A percentile compares a stretch with the other conserved stretches of the same genome.
Conservation (phyloP, 2,113 vertebrate genomes). For the Sebastes schlegelii region DNA sequence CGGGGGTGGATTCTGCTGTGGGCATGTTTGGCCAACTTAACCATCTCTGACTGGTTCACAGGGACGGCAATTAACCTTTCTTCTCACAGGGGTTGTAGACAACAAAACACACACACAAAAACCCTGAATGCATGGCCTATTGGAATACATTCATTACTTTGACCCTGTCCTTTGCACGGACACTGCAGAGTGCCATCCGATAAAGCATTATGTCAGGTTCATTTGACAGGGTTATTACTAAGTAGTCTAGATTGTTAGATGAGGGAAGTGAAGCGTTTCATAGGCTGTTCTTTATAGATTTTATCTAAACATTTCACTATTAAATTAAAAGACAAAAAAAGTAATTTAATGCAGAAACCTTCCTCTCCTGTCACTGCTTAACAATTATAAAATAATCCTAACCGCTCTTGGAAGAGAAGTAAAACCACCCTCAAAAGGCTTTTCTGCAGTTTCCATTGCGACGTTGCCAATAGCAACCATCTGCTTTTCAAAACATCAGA, state of each 20-base stretch:
- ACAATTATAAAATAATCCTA: conserved; percentile 21
- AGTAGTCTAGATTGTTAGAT: background rate
- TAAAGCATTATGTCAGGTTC: conserved; percentile 43
- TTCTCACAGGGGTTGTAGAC: conserved; percentile 29
- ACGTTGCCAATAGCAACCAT: conserved; percentile 67
- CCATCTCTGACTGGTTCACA: conserved; percentile 52
- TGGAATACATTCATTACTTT: conserved; percentile 46
- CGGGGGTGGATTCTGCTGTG: conserved; percentile 32
- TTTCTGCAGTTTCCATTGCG: conserved; percentile 31
- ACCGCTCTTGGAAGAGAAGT: conserved; percentile 9
- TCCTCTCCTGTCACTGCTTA: background rate
- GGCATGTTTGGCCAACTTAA: conserved; percentile 64
- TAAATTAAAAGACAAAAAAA: background rate
- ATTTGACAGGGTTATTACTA: conserved; percentile 43
- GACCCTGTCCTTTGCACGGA: conserved; percentile 28
- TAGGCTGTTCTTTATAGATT: background rate
- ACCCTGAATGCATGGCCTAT: conserved; percentile 12
- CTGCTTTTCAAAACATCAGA: conserved; percentile 65
- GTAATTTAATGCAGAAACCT: conserved; percentile 5
- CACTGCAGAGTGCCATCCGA: conserved; percentile 30
- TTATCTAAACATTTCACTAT: background rate
- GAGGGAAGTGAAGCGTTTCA: background rate
- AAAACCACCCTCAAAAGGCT: conserved; percentile 29
- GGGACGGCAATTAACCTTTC: conserved; percentile 72
- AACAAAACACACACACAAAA: background rate